These are phyloP conservation scores for Pipistrellus kuhlii DNA, from an alignment of 2,797 vertebrate species.

Conservation along the genomic window DNA sequence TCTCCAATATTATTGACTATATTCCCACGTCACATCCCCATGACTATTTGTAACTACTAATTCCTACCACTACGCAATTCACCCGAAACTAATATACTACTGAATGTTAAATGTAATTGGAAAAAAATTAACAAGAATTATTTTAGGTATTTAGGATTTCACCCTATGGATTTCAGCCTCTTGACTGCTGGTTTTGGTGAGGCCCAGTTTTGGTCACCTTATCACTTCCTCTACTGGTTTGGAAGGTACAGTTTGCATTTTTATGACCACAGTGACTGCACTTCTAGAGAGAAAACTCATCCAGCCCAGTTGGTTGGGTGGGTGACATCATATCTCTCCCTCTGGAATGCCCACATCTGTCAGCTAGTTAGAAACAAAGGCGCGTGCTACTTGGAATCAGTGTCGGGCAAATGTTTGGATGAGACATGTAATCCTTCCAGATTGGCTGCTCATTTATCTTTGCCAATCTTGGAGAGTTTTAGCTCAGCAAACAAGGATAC, in stretches of 20 bases:
- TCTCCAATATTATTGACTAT: background rate
- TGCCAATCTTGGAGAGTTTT: slow-evolving; percentile 74
- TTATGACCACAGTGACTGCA: background rate
- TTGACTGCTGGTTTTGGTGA: background rate
- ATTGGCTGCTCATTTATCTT: slow-evolving; percentile 58
- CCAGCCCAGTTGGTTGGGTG: background rate
- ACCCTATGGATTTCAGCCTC: background rate
- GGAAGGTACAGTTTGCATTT: background rate
- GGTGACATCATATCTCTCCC: slow-evolving; percentile 64
- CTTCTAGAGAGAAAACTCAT: slow-evolving; percentile 75
- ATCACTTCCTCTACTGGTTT: background rate
- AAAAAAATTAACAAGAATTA: background rate
- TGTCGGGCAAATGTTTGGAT: slow-evolving; percentile 64
- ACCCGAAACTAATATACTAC: background rate
- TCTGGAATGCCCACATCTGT: slow-evolving; percentile 72
- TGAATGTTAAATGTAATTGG: background rate
- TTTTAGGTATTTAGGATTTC: background rate
- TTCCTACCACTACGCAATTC: background rate
- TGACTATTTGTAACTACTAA: background rate
- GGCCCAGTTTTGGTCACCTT: background rate
- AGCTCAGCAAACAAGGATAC: slow-evolving; percentile 57
- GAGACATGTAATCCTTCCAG: background rate
- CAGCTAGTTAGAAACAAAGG: slow-evolving; percentile 65
- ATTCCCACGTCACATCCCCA: background rate
- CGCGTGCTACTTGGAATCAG: slow-evolving; percentile 67